Conservation (phyloP, 1,140 invertebrate species). For the Semibalanus balanoides region DNA sequence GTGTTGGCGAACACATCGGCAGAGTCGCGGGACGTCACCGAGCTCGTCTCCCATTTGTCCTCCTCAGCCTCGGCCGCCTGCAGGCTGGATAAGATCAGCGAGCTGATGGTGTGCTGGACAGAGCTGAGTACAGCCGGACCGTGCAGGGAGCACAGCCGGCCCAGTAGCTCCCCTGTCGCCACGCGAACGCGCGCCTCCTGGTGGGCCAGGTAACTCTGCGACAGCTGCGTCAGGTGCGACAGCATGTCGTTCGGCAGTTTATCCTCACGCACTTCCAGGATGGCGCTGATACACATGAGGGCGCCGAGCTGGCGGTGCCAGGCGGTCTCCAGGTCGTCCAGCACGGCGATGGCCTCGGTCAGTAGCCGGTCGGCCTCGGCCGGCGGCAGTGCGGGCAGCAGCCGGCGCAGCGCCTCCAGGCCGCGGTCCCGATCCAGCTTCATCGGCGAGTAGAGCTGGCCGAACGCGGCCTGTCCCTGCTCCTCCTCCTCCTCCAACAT, state of each 20-base stretch:
- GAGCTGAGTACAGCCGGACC: background rate
- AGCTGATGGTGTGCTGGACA: background rate
- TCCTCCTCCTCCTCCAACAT: background rate
- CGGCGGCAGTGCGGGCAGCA: background rate
- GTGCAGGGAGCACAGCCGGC: background rate
- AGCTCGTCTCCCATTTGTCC: background rate
- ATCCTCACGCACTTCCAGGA: background rate
- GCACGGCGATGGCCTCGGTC: background rate
- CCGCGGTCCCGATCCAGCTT: background rate
- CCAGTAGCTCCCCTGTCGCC: background rate
- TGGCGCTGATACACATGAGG: background rate
- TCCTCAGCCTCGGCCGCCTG: background rate
- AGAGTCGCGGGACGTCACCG: conserved; percentile 26
- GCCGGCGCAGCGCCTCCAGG: background rate
- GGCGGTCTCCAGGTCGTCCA: background rate
- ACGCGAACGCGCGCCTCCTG: background rate
- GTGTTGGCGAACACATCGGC: conserved; percentile 40
- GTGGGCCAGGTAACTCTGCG: background rate
- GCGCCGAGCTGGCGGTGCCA: background rate
- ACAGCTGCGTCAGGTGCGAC: background rate
- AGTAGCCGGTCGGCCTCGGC: background rate
- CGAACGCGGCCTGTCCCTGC: background rate
- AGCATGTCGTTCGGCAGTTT: background rate
- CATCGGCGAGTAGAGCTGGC: background rate
- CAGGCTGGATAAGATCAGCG: background rate